Percentiles rank a stretch among this genome's conserved stretches.
phyloP scores from a whole-genome alignment of 1,140 invertebrate genomes.

The Ooceraea biroi region DNA sequence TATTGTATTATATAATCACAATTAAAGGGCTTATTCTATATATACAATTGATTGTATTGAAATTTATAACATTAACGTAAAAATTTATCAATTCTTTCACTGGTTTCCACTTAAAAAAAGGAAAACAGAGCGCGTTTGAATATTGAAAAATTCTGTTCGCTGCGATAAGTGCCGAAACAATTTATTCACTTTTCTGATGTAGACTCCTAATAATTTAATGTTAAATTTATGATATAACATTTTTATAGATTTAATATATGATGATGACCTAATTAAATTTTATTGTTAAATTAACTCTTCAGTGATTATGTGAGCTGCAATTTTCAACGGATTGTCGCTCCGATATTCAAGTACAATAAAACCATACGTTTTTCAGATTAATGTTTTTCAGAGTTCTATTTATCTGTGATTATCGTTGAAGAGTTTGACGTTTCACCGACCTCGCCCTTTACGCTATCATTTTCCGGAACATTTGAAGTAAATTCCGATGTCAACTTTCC shows the following conservation, averaged over 20 bases:
- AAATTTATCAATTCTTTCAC: conserved; percentile 26
- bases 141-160: neutral
- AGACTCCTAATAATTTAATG: neutral
- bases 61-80: neutral
- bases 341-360: conserved; percentile 14
- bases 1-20: neutral
- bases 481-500: neutral
- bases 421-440: neutral
- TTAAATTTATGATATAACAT: neutral
- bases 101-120: neutral
- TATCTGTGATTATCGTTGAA: neutral
- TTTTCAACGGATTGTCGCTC: neutral
- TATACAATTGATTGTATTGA: neutral
- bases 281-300: neutral
- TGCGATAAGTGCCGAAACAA: neutral
- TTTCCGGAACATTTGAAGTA: neutral
- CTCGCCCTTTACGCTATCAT: neutral
- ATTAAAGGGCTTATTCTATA: neutral
- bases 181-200: no score
- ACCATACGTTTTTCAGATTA: neutral
- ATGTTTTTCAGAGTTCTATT: neutral
- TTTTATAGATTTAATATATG: neutral
- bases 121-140: neutral
- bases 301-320: neutral
- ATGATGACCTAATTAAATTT: neutral